Evolutionary conservation across 2,888 invertebrate species (phyloP), one percentile per base, ranked within the genome.

Genomic region (Drosophila nigricruria): DNA sequence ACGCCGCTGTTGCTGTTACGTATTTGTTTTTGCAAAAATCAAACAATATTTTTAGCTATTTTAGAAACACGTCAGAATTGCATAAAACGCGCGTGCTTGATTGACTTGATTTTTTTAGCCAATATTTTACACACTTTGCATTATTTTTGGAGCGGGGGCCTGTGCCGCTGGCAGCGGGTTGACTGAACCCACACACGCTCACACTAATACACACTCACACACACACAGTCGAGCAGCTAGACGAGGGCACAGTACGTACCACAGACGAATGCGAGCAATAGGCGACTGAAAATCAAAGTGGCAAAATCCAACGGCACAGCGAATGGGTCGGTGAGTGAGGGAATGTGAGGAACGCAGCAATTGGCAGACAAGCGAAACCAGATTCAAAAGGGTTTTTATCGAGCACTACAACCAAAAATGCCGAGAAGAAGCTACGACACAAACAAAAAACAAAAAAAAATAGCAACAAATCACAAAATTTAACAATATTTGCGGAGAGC

Each of bases 1-100:
- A 56, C 53, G 65, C 56, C 73, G 70, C 59, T 77, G 77, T 76
- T 64, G 67, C 47, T 76, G 86, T 84, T 84, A 84, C 84, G 84
- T 84, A 77, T 85, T 82, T 84, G 81, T 88, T 85, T 84, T 88
- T 88, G 88, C 85, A 73, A 80, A 75, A 69, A 61, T 67, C 58
- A 74, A 77, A 76, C 76, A 69, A 72, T 56, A 32, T 30, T 32
- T 42, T 65, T 73, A 64, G 30, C 20, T 45, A 32, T 32, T 36
- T 16, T 23, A 54, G 27, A 58, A 66, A 65, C 69, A 59, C 63
- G 50, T 49, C 60, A 52, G 56, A 66, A 79, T 70, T 79, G 72
- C 71, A 80, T 70, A 70, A 76, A 75, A 38, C 57, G 63, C 63
- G 65, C 63, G 66, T 77, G 58, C 50, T 53, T n/a, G 12, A 27